Evolutionary conservation across 2,113 vertebrate genomes (phyloP).

Genomic region (Ceuthmochares aereus): DNA sequence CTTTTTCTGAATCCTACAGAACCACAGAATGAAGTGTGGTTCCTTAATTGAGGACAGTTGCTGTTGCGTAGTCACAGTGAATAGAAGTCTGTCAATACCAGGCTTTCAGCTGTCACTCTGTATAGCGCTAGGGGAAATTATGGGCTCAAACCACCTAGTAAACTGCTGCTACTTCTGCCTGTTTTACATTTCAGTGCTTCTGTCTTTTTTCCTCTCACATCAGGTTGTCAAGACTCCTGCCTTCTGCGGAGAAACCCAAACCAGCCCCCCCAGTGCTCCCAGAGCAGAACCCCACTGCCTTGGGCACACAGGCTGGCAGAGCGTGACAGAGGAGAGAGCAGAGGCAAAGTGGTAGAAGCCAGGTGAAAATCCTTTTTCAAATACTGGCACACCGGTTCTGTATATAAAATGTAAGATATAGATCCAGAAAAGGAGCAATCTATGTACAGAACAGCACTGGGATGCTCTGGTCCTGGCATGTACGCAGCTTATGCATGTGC

Average conservation of each 20-base stretch:
- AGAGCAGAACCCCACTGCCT: not conserved
- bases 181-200: not conserved
- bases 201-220: not conserved
- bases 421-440: not conserved
- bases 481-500: accelerated
- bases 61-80: not conserved
- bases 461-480: not conserved
- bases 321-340: not conserved
- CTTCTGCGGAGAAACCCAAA: not conserved
- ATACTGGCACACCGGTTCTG: not conserved
- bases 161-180: not conserved
- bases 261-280: accelerated
- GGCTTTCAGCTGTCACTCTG: not conserved
- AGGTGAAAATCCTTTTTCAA: not conserved
- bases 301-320: not conserved
- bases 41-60: not conserved
- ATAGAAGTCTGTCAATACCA: not conserved
- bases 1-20: not conserved
- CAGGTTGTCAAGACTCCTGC: not conserved
- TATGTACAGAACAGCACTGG: accelerated
- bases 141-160: not conserved
- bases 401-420: not conserved
- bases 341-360: not conserved
- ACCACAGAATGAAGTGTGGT: not conserved
- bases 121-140: accelerated